Base-by-base conservation (phyloP, 2,888 invertebrate species). In the Seladonia tumulorum region DNA sequence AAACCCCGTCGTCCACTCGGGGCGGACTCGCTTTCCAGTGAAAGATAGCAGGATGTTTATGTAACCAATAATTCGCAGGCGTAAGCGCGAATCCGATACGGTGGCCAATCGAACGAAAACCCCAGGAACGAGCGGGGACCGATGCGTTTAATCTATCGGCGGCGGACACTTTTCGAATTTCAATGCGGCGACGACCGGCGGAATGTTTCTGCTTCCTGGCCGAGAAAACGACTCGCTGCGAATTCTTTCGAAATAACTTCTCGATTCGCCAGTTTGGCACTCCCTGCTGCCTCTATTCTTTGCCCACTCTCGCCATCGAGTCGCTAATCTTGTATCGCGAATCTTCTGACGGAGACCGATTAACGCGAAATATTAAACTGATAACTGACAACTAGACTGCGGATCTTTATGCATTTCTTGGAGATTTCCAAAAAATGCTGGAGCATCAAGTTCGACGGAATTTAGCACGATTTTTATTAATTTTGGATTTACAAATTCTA, bases 31-130 rank as follows among this genome's bases (percentile, higher is more conserved):
- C 75, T 84, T 80, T 77, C 81, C 49, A 78, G 35, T 25, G 84
- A 81, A 68, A 76, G 78, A 81, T 77, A 76, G 35, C 12, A 73
- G 47, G 75, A 79, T 76, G 76, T 86, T 86, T 86, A 86, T 81
- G 78, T 86, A 86, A 85, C 76, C 70, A 53, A 79, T 79, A 73
- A 79, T 79, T 70, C 10, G 22, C 47, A 29, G 60, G 25, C 35
- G 39, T 49, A 53, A 42, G 29, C 47, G 39, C 22, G 47, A 45
- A 57, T 77, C 74, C 77, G 35, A 47, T 80, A 70, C 49, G n/a
- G 1, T 2, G 14, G 14, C 39, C 60, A 68, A 60, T 70, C 45
- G 63, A 70, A 83, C 57, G 35, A 18, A 18, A 53, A 72, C 18
- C 53, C 22, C 18, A 25, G 14, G 29, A 39, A 10, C 29, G 5